Conservation (phyloP, 1,140 invertebrate genomes). For the Drosophila cardini region DNA sequence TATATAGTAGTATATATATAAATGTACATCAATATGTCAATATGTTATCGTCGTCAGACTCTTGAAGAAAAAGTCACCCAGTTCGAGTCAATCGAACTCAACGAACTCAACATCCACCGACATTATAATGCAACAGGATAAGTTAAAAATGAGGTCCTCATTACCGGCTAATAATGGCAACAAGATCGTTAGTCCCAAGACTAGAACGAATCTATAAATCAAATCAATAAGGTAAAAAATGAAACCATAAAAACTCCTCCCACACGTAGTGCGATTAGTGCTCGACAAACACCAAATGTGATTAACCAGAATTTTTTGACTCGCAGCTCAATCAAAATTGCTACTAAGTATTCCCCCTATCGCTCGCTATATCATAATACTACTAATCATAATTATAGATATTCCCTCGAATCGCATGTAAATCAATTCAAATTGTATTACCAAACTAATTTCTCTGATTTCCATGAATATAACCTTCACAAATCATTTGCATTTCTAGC, state of each 20-base stretch:
- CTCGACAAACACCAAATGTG: slow-evolving; percentile 3
- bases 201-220: slow-evolving; percentile 10
- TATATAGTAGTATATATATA: not conserved
- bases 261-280: not conserved
- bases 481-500: slow-evolving; percentile 30
- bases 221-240: slow-evolving; percentile 6
- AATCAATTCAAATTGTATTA: slow-evolving; percentile 40
- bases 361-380: slow-evolving; percentile 1
- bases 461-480: slow-evolving; percentile 31
- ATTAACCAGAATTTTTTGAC: slow-evolving; percentile 14
- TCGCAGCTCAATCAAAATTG: not conserved
- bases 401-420: slow-evolving; percentile 43
- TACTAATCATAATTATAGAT: slow-evolving; percentile 10
- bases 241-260: slow-evolving; percentile 17
- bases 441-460: slow-evolving; percentile 8
- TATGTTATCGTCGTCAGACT: slow-evolving; percentile 57
- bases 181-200: slow-evolving; percentile 1
- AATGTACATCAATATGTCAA: slow-evolving; percentile 22
- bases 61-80: slow-evolving; percentile 59
- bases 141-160: slow-evolving; percentile 56
- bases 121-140: slow-evolving; percentile 50
- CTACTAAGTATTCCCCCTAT: not conserved
- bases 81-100: slow-evolving; percentile 64
- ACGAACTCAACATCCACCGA: slow-evolving; percentile 63
- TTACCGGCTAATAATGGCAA: slow-evolving; percentile 14